Evolutionary conservation across 1,140 invertebrate genomes (phyloP), one percentile per base, ranked within the genome.

Genomic region (Penaeus chinensis): DNA sequence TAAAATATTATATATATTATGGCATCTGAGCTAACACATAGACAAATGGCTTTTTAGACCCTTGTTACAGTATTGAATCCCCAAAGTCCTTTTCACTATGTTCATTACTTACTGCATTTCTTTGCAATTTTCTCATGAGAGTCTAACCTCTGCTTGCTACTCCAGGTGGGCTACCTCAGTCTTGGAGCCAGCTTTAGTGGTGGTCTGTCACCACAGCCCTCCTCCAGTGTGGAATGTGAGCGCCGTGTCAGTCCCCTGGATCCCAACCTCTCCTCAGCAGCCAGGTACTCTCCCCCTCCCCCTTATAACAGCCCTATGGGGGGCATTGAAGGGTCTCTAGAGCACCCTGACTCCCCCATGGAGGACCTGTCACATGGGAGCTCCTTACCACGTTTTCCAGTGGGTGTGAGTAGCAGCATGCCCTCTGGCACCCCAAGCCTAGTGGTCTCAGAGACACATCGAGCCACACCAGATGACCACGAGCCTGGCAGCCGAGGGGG

Each of bases 211-310:
- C 86, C 86, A 19, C 86, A 87, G 32, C 86, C 86, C 11, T 87
- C 86, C 19, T 87, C 86, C 60, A 87, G 86, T 77, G 86, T 61
- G 3, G 86, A 87, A 47, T 87, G 86, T 78, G 69, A 87, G 24
- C 86, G 74, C 22, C 86, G 81, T 37, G 86, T 87, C 18, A 87
- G 86, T 47, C 86, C 86, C 54, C 60, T 77, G 16, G 86, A 87
- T 81, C 86, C 86, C 37, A 87, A 87, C 61, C 80, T 87, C 4
- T 87, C 86, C 24, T 87, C 86, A 22, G 86, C 86, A 20, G 86
- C 86, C 10, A 60, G 86, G n/a, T 87, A 87, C 69, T 87, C 86
- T 54, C 86, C 86, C 19, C 86, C 86, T 32, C 86, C 86, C 13
- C 86, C 86, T 11, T 87, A 87, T 61, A 82, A 54, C 42, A 82